Percentiles rank a stretch among this genome's conserved stretches.
Conservation (phyloP, 2,113 vertebrate species). For the Chelonoidis abingdonii region DNA sequence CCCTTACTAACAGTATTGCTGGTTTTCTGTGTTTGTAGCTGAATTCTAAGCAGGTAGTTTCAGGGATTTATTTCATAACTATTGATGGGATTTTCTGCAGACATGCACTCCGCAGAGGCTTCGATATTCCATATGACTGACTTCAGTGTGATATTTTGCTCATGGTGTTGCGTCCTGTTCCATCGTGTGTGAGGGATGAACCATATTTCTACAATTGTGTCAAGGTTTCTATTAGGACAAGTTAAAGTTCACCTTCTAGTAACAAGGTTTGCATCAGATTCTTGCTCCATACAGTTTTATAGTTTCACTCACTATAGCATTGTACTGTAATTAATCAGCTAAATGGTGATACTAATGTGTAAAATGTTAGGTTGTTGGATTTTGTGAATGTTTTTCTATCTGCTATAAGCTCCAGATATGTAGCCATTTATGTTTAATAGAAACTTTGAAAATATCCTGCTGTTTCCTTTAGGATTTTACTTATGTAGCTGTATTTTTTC, state of each 20-base stretch:
- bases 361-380: background rate
- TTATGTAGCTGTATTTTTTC: slow-evolving; percentile 68
- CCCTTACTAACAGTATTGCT: background rate
- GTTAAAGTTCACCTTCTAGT: background rate
- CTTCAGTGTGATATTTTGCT: background rate
- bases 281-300: background rate
- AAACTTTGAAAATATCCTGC: slow-evolving; percentile 49
- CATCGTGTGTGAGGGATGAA: background rate
- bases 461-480: slow-evolving; percentile 52
- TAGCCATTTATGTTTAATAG: slow-evolving; percentile 18
- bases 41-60: background rate
- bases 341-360: background rate
- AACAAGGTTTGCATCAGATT: background rate
- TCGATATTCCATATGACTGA: background rate
- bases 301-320: background rate
- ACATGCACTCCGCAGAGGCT: background rate
- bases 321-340: background rate
- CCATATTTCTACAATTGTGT: rapidly evolving
- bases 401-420: background rate
- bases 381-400: slow-evolving; percentile 1
- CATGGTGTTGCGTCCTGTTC: background rate
- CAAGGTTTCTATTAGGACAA: background rate
- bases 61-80: background rate
- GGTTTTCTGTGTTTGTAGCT: background rate
- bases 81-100: background rate